A percentile compares a stretch with the other conserved stretches of the same genome.
Conservation (phyloP, 2,888 invertebrate species). For the Pilophorus perplexus region DNA sequence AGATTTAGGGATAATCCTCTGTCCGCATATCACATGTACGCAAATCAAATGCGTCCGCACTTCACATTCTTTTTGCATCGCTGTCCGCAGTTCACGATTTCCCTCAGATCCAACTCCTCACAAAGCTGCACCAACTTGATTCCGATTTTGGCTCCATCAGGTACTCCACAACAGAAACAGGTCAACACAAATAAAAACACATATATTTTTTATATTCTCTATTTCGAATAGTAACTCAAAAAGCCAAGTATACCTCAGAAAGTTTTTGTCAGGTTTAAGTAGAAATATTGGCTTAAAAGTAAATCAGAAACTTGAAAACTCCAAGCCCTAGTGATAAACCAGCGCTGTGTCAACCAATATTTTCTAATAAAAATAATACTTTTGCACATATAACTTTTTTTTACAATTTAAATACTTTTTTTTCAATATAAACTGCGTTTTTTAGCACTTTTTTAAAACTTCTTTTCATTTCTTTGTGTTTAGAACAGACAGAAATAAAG, state of each 20-base stretch:
- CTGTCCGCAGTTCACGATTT: too few species aligned
- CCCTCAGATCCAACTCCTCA: too few species aligned
- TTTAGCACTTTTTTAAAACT: too few species aligned
- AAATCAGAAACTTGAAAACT: constrained; percentile 22
- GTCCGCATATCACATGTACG: too few species aligned
- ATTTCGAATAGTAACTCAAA: constrained; percentile 37
- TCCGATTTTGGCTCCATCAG: too few species aligned
- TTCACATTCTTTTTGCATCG: too few species aligned
- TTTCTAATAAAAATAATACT: constrained; percentile 38
- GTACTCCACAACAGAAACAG: too few species aligned
- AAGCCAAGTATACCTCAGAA: constrained; percentile 38
- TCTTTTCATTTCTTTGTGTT: constrained; percentile 37
- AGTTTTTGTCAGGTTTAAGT: constrained; percentile 5
- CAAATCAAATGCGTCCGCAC: too few species aligned
- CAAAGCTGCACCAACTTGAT: too few species aligned
- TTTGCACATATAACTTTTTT: constrained; percentile 1
- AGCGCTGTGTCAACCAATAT: constrained; percentile 26
- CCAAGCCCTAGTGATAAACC: constrained; percentile 17
- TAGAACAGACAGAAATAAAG: constrained; percentile 34
- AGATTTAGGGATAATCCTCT: too few species aligned
- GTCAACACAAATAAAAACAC: neutral
- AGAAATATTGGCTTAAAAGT: constrained; percentile 31
- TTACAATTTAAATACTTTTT: constrained; percentile 18
- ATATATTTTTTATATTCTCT: constrained; percentile 28
- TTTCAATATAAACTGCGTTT: constrained; percentile 8